Percentiles rank a stretch among this genome's conserved stretches.
Conservation (phyloP, 2,888 invertebrate genomes). For the Meta bourneti region DNA sequence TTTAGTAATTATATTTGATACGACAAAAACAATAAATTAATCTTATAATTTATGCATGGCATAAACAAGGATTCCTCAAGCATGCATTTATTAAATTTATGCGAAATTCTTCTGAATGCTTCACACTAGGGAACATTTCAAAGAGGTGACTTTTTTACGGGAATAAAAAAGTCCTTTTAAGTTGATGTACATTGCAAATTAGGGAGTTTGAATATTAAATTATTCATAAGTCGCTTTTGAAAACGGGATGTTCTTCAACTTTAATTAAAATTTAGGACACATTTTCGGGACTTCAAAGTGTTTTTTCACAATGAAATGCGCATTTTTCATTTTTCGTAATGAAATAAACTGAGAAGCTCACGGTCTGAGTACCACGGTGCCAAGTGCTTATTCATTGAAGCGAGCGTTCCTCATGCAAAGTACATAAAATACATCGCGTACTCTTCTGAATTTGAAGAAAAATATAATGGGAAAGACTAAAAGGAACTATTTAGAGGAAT, state of each 20-base stretch:
- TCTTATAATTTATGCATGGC: background rate
- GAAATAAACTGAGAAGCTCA: constrained; percentile 1
- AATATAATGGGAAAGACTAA: no score
- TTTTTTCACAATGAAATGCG: background rate
- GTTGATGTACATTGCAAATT: constrained; percentile 9
- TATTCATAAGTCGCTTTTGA: constrained; percentile 14
- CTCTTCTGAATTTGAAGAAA: no score
- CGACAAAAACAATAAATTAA: background rate
- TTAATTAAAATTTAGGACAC: constrained; percentile 37
- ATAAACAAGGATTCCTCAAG: background rate
- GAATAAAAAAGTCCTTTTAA: constrained; percentile 40
- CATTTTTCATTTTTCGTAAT: constrained; percentile 17
- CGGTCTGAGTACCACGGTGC: background rate
- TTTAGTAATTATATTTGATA: background rate
- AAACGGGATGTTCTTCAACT: constrained; percentile 15
- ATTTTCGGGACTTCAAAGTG: background rate
- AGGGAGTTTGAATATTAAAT: constrained; percentile 18
- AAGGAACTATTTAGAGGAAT: no score
- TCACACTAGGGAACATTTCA: background rate
- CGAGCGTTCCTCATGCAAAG: background rate
- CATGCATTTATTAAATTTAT: background rate
- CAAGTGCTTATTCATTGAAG: background rate
- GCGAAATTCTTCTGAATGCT: background rate
- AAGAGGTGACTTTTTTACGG: background rate
- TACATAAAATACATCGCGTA: no score